phyloP scores from a whole-genome alignment of 2,888 invertebrate genomes.

The Trichogramma evanescens region DNA sequence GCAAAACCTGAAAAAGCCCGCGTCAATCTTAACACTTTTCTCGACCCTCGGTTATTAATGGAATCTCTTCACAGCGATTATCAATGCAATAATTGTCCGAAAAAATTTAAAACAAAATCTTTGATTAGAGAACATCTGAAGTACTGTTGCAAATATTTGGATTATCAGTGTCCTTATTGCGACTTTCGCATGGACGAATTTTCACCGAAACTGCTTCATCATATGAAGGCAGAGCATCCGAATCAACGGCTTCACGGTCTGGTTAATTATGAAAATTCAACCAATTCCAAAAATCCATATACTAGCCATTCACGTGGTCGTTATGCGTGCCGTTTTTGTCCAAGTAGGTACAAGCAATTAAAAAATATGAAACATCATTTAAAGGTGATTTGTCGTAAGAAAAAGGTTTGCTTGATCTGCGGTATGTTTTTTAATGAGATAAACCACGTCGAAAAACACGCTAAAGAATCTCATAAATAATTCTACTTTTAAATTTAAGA shows the following conservation, averaged over 20 bases:
- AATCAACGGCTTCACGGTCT: background rate
- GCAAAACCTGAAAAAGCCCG: too few relatives aligned
- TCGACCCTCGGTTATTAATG: too few relatives aligned
- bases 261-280: background rate
- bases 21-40: too few relatives aligned
- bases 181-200: background rate
- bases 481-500: too few relatives aligned
- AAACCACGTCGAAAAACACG: too few relatives aligned
- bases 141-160: background rate
- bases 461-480: too few relatives aligned
- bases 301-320: background rate
- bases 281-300: background rate
- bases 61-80: too few relatives aligned
- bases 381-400: slow-evolving; percentile 9
- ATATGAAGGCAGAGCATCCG: background rate
- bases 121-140: background rate
- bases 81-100: too few relatives aligned
- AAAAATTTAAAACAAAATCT: too few relatives aligned
- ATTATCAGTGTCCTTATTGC: slow-evolving; percentile 1
- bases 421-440: background rate
- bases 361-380: slow-evolving; percentile 5
- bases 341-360: background rate
- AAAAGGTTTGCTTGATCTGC: slow-evolving; percentile 6
- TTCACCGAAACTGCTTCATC: background rate
- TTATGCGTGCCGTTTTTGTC: background rate